Evolutionary conservation across 2,113 vertebrate species (phyloP), one percentile per base, ranked within the genome.

Genomic region (Abramis brama): DNA sequence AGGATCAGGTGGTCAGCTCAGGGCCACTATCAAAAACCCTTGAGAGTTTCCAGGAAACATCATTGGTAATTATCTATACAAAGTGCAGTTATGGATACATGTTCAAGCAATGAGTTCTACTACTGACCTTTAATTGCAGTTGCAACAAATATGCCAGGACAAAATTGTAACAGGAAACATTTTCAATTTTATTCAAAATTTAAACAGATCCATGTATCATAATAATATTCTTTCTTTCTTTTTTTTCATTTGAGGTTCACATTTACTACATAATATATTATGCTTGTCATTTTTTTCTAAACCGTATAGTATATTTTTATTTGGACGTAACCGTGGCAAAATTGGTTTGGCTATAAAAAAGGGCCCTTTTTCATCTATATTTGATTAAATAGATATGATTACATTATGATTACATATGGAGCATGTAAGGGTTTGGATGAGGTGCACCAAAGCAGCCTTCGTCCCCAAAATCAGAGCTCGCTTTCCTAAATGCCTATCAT

Each of bases 401-500:
- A 59, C 50, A 82, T 71, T 82, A 70, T 82, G 80, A 82, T 82
- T 82, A 68, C 80, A 83, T 73, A 83, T 73, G 68, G 68, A 83
- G 82, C 82, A 83, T 83, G 82, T 83, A 50, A 33, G 23, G 50
- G 50, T 83, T 83, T 55, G 68, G 82, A 74, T 74, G 21, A 36
- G 82, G 68, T 57, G 82, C 30, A 73, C 13, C 47, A 39, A 78
- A 73, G 82, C 52, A 66, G 86, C 74, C 79, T 86, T 88, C 33
- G 71, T 87, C 30, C 83, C 73, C 88, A 87, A 87, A 91, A 89
- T 87, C 81, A 89, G 88, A 89, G 89, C 90, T 91, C 91, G 84
- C 86, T 90, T 87, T 91, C 74, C 89, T 87, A 90, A 88, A 93
- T 25, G 83, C 86, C 90, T 89, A 92, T 93, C 93, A 92, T 92